Conservation (phyloP, 2,797 vertebrate genomes). For the Enteromius mattozi region DNA sequence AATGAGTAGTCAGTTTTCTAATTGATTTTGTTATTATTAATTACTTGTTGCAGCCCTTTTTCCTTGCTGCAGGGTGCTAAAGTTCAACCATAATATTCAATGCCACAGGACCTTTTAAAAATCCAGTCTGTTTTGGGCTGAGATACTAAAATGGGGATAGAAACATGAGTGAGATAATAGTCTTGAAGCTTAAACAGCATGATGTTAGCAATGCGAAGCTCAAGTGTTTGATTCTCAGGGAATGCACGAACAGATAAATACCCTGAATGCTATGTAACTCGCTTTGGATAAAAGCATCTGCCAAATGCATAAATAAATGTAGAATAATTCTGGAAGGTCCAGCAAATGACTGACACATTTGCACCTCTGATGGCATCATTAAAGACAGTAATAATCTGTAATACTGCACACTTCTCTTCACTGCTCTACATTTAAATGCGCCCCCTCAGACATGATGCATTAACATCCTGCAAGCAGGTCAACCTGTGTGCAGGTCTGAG, state of each 20-base stretch:
- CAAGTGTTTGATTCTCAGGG: neutral
- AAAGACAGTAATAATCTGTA: neutral
- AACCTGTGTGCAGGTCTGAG: slow-evolving; percentile 12
- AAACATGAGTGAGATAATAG: neutral
- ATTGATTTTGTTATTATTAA: neutral
- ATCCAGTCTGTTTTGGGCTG: neutral
- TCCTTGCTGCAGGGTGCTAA: neutral
- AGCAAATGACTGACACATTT: neutral
- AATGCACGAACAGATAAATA: neutral
- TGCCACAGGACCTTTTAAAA: neutral
- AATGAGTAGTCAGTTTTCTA: neutral
- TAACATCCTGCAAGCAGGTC: slow-evolving; percentile 3
- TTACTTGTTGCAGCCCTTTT: neutral
- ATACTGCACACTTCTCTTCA: neutral
- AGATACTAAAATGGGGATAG: neutral
- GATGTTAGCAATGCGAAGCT: neutral
- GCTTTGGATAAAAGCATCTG: neutral
- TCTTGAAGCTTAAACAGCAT: neutral
- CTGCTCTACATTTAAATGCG: neutral
- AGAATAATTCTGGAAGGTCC: neutral
- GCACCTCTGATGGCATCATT: neutral
- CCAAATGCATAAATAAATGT: neutral
- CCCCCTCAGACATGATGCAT: neutral
- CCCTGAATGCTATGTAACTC: neutral
- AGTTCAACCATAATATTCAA: neutral